Conservation (phyloP, 2,113 vertebrate genomes). For the Callionymus lyra region DNA sequence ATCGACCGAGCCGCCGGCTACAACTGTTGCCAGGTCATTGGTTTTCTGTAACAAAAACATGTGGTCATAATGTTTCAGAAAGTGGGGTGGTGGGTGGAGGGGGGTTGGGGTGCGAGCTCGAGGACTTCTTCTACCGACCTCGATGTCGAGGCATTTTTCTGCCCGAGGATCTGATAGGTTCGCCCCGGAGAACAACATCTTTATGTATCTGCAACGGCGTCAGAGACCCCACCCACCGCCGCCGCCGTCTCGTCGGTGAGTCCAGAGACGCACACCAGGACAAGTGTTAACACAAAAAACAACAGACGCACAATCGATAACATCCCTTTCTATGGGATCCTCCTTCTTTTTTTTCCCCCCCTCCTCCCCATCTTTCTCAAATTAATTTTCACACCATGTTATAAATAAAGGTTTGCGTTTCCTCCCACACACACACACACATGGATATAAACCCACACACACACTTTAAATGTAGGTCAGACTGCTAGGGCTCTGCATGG, state of each 20-base stretch:
- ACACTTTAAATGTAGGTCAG: slow-evolving; percentile 49
- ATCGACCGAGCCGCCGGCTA: no score
- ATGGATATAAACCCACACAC: background rate
- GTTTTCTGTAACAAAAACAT: no score
- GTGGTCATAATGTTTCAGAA: no score
- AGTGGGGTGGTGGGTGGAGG: no score
- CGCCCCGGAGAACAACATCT: no score
- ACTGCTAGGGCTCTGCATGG: slow-evolving; percentile 57
- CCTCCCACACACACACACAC: background rate
- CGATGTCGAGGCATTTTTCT: no score
- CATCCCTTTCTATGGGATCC: background rate
- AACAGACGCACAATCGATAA: background rate
- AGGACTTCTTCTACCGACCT: no score
- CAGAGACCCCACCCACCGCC: background rate
- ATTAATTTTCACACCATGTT: background rate
- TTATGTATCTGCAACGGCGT: background rate
- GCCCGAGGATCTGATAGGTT: no score
- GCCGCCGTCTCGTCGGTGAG: background rate
- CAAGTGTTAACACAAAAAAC: background rate
- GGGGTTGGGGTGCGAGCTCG: no score
- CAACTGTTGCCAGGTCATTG: no score
- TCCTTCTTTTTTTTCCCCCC: background rate
- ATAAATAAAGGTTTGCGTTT: background rate
- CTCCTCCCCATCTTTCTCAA: no score
- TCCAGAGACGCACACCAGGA: background rate